Base-by-base conservation (phyloP, 1,140 invertebrate species). In the Thaumatotibia leucotreta region DNA sequence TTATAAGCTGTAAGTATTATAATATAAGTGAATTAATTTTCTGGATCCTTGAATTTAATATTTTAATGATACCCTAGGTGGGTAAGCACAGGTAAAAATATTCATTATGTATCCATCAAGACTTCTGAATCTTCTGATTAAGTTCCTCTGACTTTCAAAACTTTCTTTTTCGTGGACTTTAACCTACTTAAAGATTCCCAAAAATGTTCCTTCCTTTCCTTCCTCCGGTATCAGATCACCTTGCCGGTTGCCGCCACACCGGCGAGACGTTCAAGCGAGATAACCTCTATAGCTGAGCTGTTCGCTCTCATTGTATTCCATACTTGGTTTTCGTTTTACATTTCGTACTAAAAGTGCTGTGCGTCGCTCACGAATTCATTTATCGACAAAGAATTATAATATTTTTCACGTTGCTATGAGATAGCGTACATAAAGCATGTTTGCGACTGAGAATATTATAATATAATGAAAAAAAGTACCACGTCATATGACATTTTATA, bases 291-390 rank as follows among this genome's bases (percentile, higher is more conserved):
- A 14, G 64, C 54, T 54, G 49, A 72, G 79, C 73, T 80, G 32
- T 70, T 89, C 69, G 29, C 83, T 78, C 86, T 80, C 79, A 86
- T 88, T 88, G 80, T 89, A 80, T 77, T 83, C 84, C 86, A 73
- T 86, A 87, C 86, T 86, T 89, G 84, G 85, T 84, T 88, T 88
- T 89, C 86, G 80, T 89, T 89, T 89, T 89, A 66, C 54, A 32
- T 31, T 66, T 62, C 23, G 17, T 11, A 39, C 11, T 33, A 45
- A 22, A 50, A 66, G 64, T 58, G 64, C 6, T 66, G 63, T 3
- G 14, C n/a, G 64, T 33, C 17, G 24, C 17, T 23, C 50, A 27
- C 50, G 50, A 54, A 24, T 54, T 54, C 2, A 45, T 54, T 62
- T 62, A 2, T 32, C 61, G 32, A 62, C n/a, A 62, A 31, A 50